Conservation (phyloP, 53 echinoderm and acorn worm genomes). For the Astropecten irregularis region DNA sequence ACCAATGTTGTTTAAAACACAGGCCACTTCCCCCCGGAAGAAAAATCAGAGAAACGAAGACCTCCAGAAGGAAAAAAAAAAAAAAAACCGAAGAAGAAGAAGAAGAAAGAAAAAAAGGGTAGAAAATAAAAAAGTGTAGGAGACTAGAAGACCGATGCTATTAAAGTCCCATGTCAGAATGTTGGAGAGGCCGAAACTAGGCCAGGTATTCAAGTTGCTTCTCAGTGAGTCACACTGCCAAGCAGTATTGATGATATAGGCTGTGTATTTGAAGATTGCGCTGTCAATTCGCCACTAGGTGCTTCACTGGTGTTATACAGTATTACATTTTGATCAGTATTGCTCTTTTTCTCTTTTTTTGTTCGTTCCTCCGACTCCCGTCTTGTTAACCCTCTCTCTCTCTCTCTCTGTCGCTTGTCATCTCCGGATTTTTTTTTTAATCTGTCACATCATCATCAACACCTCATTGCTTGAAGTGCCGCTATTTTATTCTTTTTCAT, state of each 20-base stretch:
- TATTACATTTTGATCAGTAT: conserved; percentile 29
- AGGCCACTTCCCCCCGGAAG: background rate
- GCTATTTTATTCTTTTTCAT: too few relatives aligned
- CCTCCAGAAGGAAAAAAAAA: too few relatives aligned
- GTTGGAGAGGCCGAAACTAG: conserved; percentile 52
- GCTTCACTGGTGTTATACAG: conserved; percentile 16
- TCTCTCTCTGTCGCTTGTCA: background rate
- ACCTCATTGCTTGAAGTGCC: too few relatives aligned
- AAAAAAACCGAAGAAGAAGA: background rate
- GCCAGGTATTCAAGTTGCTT: conserved; percentile 47
- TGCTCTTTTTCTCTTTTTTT: conserved; percentile 6
- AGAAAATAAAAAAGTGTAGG: background rate
- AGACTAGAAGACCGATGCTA: conserved; percentile 26
- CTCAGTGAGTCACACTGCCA: conserved; percentile 34
- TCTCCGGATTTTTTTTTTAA: too few relatives aligned
- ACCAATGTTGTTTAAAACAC: conserved; percentile 45
- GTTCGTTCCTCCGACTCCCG: background rate
- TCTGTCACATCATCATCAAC: conserved; percentile 19
- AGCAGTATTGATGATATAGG: conserved; percentile 51
- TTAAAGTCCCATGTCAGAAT: conserved; percentile 53
- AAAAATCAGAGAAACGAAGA: conserved; percentile 10
- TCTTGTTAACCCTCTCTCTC: background rate
- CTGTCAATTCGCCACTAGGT: conserved; percentile 51
- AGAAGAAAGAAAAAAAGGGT: background rate
- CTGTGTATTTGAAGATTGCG: conserved; percentile 38